Evolutionary conservation across 2,113 vertebrate species (phyloP).

Genomic region (Tringa solitaria): DNA sequence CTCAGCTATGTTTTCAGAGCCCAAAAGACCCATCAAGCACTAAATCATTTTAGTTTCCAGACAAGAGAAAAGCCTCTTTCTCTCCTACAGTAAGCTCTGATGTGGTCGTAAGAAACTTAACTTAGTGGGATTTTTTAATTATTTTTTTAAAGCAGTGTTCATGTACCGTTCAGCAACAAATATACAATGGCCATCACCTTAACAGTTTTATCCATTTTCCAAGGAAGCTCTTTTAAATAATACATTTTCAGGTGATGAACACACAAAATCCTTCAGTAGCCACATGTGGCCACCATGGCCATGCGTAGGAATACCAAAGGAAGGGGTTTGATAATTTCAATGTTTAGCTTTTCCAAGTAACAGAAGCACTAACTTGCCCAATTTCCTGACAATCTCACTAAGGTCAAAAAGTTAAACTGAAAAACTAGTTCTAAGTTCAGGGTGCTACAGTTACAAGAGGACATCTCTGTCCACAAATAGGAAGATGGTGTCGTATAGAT

Average conservation of each 20-base stretch:
- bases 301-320: fast-evolving
- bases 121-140: background rate
- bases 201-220: background rate
- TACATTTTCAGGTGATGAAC: background rate
- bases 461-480: background rate
- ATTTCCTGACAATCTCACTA: background rate
- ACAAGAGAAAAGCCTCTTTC: background rate
- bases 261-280: background rate
- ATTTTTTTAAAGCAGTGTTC: background rate
- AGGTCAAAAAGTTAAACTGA: background rate
- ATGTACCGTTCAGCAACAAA: background rate
- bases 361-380: background rate
- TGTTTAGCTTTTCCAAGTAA: background rate
- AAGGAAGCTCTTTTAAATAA: background rate
- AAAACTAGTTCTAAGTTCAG: background rate
- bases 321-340: background rate
- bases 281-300: background rate
- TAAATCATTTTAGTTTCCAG: background rate
- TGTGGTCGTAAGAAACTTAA: background rate
- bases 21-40: background rate
- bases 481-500: fast-evolving
- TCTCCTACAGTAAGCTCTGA: background rate
- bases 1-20: background rate
- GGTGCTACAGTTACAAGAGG: background rate
- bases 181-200: fast-evolving